Conservation (phyloP, 2,888 invertebrate genomes). For the Pristionchus fissidentatus region DNA sequence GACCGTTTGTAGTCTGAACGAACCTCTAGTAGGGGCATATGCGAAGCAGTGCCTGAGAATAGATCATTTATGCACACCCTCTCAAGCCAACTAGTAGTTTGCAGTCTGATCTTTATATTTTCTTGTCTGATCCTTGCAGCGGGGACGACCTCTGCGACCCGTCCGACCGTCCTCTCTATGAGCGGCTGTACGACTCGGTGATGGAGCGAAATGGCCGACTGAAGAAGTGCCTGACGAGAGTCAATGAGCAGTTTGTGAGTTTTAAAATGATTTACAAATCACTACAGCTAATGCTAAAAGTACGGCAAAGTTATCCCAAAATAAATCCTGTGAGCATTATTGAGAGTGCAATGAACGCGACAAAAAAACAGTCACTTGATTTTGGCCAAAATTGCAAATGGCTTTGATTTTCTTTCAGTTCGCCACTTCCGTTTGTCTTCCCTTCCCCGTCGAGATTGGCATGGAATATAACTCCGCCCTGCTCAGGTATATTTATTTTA, state of each 20-base stretch:
- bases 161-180: conserved; percentile 58
- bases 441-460: conserved; percentile 56
- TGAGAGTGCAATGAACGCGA: no score
- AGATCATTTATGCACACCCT: no score
- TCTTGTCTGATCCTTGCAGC: background rate
- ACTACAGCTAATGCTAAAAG: background rate
- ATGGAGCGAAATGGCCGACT: conserved; percentile 61
- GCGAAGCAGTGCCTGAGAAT: no score
- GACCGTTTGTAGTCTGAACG: no score
- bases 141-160: conserved; percentile 63
- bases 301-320: background rate
- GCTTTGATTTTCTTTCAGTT: conserved; percentile 59
- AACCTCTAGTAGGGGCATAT: no score
- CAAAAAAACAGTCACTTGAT: no score
- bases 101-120: background rate
- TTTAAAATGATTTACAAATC: background rate
- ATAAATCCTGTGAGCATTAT: no score
- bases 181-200: conserved; percentile 60
- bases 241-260: conserved; percentile 61
- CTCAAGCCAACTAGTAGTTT: no score
- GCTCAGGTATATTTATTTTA: conserved; percentile 50
- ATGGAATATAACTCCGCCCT: conserved; percentile 57
- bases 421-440: conserved; percentile 60
- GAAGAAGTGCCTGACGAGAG: conserved; percentile 58
- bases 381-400: no score